A percentile compares a stretch with the other conserved stretches of the same genome.
Evolutionary conservation across 2,113 vertebrate genomes (phyloP).

Genomic region (Esox niger): DNA sequence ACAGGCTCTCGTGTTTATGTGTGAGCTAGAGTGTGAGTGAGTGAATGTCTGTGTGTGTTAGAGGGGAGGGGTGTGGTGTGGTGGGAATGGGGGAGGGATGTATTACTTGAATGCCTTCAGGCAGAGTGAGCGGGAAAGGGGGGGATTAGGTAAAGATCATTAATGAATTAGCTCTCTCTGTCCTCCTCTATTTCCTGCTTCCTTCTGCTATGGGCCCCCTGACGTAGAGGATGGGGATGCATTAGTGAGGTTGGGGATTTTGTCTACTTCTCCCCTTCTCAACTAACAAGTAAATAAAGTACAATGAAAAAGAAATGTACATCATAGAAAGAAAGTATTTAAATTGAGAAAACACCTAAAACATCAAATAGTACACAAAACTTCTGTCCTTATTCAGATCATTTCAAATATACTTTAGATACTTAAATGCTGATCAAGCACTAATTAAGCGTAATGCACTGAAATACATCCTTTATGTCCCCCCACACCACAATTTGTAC

Average conservation of each 20-base stretch:
- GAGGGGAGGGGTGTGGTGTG: slow-evolving; percentile 4
- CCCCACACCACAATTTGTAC: no score
- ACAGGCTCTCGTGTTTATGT: slow-evolving; percentile 50
- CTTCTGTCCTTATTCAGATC: no score
- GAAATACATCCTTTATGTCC: no score
- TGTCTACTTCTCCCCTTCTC: slow-evolving; percentile 31
- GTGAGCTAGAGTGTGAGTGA: slow-evolving; percentile 11
- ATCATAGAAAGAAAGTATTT: no score
- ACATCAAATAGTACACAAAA: no score
- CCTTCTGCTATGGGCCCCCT: slow-evolving; percentile 28
- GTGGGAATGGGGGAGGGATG: slow-evolving; percentile 61
- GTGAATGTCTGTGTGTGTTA: slow-evolving; percentile 3
- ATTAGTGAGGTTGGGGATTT: slow-evolving; percentile 36
- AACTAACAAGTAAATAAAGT: slow-evolving; percentile 60
- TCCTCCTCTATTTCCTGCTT: slow-evolving; percentile 25
- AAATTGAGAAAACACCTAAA: no score
- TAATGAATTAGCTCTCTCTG: slow-evolving; percentile 70
- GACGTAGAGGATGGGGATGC: slow-evolving; percentile 57
- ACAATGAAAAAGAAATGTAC: slow-evolving; percentile 60
- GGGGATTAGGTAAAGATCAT: slow-evolving; percentile 76
- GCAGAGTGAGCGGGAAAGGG: slow-evolving; percentile 43
- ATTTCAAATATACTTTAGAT: no score
- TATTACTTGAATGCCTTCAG: slow-evolving; percentile 68
- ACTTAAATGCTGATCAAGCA: no score
- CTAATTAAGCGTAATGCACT: no score